A percentile compares a stretch with the other conserved stretches of the same genome.
These are phyloP conservation scores for Adelphocoris suturalis DNA, from an alignment of 2,888 invertebrate genomes.

Conservation along the genomic window DNA sequence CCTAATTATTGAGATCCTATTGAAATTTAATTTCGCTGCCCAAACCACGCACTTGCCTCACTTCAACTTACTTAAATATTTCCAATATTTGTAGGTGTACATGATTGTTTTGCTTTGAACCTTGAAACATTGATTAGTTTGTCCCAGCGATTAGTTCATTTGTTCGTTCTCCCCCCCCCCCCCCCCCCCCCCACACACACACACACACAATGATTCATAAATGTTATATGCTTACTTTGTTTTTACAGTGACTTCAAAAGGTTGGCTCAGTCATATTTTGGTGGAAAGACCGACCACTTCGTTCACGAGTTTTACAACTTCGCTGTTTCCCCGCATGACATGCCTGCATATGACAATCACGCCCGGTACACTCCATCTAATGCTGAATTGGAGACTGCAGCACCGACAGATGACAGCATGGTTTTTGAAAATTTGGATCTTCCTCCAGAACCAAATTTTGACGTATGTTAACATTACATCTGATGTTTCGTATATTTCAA, in stretches of 20 bases:
- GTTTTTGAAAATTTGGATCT: neutral
- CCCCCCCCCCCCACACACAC: no score
- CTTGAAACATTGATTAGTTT: no score
- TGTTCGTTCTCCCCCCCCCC: no score
- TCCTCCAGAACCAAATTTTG: neutral
- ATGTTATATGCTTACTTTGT: neutral
- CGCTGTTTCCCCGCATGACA: slow-evolving; percentile 91
- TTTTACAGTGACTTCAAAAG: slow-evolving; percentile 83
- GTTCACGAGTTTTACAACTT: slow-evolving; percentile 93
- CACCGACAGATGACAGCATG: neutral
- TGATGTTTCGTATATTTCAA: no score
- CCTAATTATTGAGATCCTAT: no score
- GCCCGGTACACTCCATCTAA: slow-evolving; percentile 69
- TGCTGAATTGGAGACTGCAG: neutral
- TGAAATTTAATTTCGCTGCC: no score
- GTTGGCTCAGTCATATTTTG: slow-evolving; percentile 85
- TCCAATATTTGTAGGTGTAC: no score
- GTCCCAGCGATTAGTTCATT: no score
- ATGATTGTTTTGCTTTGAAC: no score
- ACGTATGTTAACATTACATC: neutral
- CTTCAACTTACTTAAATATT: no score
- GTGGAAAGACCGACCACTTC: slow-evolving; percentile 89
- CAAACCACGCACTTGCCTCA: no score
- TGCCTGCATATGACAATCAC: slow-evolving; percentile 88
- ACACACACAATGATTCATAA: no score